Conservation (phyloP, 1,140 invertebrate genomes). For the Drosophila biarmipes region DNA sequence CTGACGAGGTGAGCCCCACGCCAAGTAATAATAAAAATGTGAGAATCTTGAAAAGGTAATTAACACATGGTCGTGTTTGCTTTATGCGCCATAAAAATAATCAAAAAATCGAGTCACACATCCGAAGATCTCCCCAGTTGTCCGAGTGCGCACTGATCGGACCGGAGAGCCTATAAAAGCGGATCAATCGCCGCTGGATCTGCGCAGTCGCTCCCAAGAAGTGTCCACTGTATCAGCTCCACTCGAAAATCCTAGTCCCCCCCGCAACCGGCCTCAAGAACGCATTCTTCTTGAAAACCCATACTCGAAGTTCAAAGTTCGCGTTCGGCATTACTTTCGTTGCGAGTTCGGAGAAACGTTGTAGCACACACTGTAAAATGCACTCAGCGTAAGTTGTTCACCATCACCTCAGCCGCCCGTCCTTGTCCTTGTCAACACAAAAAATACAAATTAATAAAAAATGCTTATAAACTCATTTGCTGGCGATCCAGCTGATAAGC, state of each 20-base stretch:
- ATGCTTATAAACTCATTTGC: slow-evolving; percentile 10
- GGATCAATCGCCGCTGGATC: slow-evolving; percentile 53
- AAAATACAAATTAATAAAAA: neutral
- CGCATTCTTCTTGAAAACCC: neutral
- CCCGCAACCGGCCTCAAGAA: neutral
- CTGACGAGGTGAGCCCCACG: slow-evolving; percentile 21
- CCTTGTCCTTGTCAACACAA: slow-evolving; percentile 36
- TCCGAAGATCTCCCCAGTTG: slow-evolving; percentile 47
- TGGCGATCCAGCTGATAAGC: slow-evolving; percentile 27
- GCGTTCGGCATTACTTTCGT: slow-evolving; percentile 1
- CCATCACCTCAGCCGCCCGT: slow-evolving; percentile 34
- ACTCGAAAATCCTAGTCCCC: slow-evolving; percentile 1
- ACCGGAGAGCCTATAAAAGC: slow-evolving; percentile 64
- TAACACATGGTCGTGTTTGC: slow-evolving; percentile 68
- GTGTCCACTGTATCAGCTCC: slow-evolving; percentile 39
- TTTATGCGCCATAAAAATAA: slow-evolving; percentile 70
- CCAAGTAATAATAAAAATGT: slow-evolving; percentile 58
- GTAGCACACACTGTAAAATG: slow-evolving; percentile 42
- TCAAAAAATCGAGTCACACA: slow-evolving; percentile 68
- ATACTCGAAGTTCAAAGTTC: slow-evolving; percentile 2
- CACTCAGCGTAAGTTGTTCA: slow-evolving; percentile 70
- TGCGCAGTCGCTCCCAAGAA: slow-evolving; percentile 57
- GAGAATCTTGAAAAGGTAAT: slow-evolving; percentile 78
- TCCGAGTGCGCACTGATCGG: slow-evolving; percentile 42
- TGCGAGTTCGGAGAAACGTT: slow-evolving; percentile 2